These are phyloP conservation scores for Protophormia terraenovae DNA, from an alignment of 2,888 invertebrate genomes.

Conservation along the genomic window DNA sequence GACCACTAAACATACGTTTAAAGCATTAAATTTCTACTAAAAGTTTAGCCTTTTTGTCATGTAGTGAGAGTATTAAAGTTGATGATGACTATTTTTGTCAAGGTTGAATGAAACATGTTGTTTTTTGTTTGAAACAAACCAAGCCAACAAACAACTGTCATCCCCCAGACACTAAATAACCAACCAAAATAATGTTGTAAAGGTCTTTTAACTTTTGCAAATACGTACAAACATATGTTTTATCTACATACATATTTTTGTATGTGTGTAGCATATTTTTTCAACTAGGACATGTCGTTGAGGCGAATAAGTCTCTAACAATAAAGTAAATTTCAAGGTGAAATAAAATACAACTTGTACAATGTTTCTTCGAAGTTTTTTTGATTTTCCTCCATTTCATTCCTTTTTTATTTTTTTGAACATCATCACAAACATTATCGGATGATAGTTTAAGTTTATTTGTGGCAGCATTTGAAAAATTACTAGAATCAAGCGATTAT, in stretches of 20 bases:
- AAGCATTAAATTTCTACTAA: constrained; percentile 1
- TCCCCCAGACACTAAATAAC: not conserved
- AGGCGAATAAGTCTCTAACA: constrained; percentile 26
- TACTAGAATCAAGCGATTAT: not conserved
- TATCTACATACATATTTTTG: not conserved
- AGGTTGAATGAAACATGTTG: constrained; percentile 24
- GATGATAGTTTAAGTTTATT: not conserved
- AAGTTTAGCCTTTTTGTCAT: not conserved
- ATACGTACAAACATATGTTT: not conserved
- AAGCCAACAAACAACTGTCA: constrained; percentile 14
- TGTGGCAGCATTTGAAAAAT: constrained; percentile 9
- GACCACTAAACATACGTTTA: not conserved
- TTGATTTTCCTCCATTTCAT: not conserved
- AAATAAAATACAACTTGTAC: not conserved
- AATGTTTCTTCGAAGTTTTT: not conserved
- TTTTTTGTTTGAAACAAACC: constrained; percentile 34
- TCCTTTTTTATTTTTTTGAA: not conserved
- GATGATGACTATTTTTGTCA: constrained; percentile 20
- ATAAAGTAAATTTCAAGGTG: constrained; percentile 31
- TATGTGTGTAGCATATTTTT: constrained; percentile 14
- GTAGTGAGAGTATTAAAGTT: not conserved
- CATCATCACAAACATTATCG: constrained; percentile 6
- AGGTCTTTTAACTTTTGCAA: constrained; percentile 49
- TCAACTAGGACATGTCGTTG: constrained; percentile 15
- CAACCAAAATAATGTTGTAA: constrained; percentile 27